Evolutionary conservation across 2,113 vertebrate genomes (phyloP), one percentile per base, ranked within the genome.

Genomic region (Gopherus flavomarginatus): DNA sequence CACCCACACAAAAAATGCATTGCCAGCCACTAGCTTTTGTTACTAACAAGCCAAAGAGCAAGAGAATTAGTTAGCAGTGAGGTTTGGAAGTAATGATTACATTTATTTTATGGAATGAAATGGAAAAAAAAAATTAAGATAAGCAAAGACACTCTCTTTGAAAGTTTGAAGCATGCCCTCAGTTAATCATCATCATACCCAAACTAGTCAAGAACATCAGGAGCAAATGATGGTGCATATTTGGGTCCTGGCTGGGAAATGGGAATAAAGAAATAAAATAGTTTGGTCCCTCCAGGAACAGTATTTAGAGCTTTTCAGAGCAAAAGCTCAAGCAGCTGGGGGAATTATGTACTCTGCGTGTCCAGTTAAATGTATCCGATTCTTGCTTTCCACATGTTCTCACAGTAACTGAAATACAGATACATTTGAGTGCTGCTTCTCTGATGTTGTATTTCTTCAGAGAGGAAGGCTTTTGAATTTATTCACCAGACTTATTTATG

Each of bases 121-220:
- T 53, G 65, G 14, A 49, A 29, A 8, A 85, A 42, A 2, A 50
- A 31, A 44, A 44, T 38, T 11, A 57, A 81, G 35, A 42, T 7
- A 65, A 2, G 6, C 57, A 59, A 93, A 95, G 93, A 35, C 8
- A 26, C 24, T 4, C 1, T 1, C 5, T 19, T 42, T 42, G 42
- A 72, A 54, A 90, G 82, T 0, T 0, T 0, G 5, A 29, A 2
- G 69, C n/a, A 31, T 77, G 1, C 69, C 38, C 52, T 26, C 3
- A 88, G 86, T 14, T 87, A 86, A 11, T 47, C 38, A 11, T 47
- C 38, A 79, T 13, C 26, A 0, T 8, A n/a, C 31, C 49, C 50
- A 9, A 75, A 57, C 3, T 75, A 29, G 72, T 2, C n/a, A n/a
- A 53, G 19, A 79, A 47, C 44, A 50, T n/a, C 59, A 47, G 85